Percentiles rank a stretch among this genome's conserved stretches.
phyloP scores from a whole-genome alignment of 2,113 vertebrate species.

The Pampusana beccarii region DNA sequence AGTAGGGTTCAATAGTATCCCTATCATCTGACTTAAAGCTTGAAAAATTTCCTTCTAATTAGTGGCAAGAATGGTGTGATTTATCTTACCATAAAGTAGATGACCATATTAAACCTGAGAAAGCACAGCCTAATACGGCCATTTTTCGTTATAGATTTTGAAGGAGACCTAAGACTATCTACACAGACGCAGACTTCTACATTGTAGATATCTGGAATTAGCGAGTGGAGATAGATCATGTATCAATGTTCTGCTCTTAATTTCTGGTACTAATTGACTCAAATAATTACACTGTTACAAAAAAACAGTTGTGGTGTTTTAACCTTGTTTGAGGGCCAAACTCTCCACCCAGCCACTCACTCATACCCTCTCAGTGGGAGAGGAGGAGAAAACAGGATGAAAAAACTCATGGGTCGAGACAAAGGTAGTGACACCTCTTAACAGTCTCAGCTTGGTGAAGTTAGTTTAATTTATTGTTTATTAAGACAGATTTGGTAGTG shows the following conservation, averaged over 20 bases:
- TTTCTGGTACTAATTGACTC: accelerated
- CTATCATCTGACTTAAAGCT: not conserved
- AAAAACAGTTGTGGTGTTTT: not conserved
- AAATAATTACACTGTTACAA: not conserved
- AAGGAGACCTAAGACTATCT: not conserved
- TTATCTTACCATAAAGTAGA: not conserved
- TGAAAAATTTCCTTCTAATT: not conserved
- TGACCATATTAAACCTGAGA: not conserved
- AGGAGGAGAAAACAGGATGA: not conserved
- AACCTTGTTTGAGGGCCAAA: not conserved
- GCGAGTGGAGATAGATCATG: accelerated
- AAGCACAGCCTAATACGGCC: not conserved
- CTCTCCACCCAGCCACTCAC: accelerated
- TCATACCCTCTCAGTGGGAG: not conserved
- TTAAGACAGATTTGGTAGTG: not conserved
- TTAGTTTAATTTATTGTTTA: not conserved
- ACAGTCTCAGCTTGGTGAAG: not conserved
- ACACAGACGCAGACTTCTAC: not conserved
- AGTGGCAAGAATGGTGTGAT: too few relatives aligned
- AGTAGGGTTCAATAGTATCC: not conserved
- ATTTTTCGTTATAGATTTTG: not conserved
- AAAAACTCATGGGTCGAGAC: not conserved
- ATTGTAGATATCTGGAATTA: not conserved
- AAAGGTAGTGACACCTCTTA: not conserved
- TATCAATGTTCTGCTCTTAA: not conserved